Evolutionary conservation across 1,140 invertebrate species (phyloP), one percentile per base, ranked within the genome.

Genomic region (Lordiphosa collinella): DNA sequence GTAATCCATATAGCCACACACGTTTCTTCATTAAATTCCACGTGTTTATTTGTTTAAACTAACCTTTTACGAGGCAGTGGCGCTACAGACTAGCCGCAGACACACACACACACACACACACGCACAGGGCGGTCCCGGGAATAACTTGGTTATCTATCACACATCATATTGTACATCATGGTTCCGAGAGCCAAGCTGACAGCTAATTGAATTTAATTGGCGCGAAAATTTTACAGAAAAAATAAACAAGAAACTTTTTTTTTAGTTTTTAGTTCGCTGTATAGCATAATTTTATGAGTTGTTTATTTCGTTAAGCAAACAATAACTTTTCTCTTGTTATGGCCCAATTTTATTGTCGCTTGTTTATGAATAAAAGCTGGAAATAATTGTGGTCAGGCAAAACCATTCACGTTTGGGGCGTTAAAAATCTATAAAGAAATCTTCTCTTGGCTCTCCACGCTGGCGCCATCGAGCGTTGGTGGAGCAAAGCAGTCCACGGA

Each of bases 191-290:
- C 29, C 32, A 50, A 61, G 75, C 75, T 73, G 75, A 75, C 75
- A 75, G 75, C 66, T 71, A 80, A 82, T 80, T 80, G 76, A 80
- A 80, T 80, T 80, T 82, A 75, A 80, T 82, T 80, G 76, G 76
- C 61, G 74, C 69, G 74, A 79, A 79, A 79, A 79, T 73, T 79
- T 41, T 69, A 66, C 59, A 64, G 29, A 59, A 79, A 29, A 29
- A 43, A 12, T 3, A 12, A 43, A 73, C 64, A 79, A 73, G 67
- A 41, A 36, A 65, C 0, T 11, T 11, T 32, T 40, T 25, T 18
- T 37, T 31, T 25, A 52, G 31, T 13, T 50, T 49, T 22, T 34
- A 44, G 22, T 60, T 57, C 34, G 66, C 54, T 16, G 43, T 61
- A 44, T 62, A 71, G 66, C 66, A 82, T 82, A 75, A 71, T 75